Conservation (phyloP, 2,888 invertebrate species). For the Dromius quadrimaculatus region DNA sequence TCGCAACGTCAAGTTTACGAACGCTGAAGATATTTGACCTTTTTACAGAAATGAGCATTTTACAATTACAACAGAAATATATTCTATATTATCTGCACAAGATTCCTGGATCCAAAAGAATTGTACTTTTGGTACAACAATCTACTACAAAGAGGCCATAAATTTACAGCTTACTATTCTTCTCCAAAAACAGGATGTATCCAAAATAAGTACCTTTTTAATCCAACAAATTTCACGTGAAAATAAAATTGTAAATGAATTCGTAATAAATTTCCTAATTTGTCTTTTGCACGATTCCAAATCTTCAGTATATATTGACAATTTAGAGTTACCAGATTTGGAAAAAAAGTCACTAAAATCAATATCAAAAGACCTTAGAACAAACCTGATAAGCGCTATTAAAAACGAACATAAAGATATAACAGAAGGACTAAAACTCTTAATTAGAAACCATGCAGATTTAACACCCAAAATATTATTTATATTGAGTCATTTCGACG, state of each 20-base stretch:
- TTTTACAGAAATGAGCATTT: too few species aligned
- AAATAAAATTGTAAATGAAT: slow-evolving; percentile 4
- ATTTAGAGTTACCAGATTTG: slow-evolving; percentile 17
- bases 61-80: too few species aligned
- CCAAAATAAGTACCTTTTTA: slow-evolving; percentile 7
- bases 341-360: slow-evolving; percentile 15
- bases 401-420: not conserved
- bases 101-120: not conserved
- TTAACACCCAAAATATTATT: slow-evolving; percentile 24
- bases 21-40: too few species aligned
- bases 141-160: not conserved
- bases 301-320: slow-evolving; percentile 5
- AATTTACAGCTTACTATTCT: slow-evolving; percentile 11
- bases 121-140: not conserved
- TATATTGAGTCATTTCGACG: slow-evolving; percentile 11
- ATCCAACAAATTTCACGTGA: slow-evolving; percentile 15
- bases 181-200: not conserved
- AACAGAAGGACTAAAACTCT: not conserved
- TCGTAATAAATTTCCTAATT: slow-evolving; percentile 32
- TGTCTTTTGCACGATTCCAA: not conserved
- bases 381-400: not conserved
- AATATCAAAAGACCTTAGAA: slow-evolving; percentile 10
- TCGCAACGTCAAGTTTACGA: too few species aligned
- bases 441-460: not conserved
- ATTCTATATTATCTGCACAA: slow-evolving; percentile 5